A percentile compares a stretch with the other conserved stretches of the same genome.
Conservation (phyloP, 2,797 vertebrate genomes). For the Champsocephalus esox region DNA sequence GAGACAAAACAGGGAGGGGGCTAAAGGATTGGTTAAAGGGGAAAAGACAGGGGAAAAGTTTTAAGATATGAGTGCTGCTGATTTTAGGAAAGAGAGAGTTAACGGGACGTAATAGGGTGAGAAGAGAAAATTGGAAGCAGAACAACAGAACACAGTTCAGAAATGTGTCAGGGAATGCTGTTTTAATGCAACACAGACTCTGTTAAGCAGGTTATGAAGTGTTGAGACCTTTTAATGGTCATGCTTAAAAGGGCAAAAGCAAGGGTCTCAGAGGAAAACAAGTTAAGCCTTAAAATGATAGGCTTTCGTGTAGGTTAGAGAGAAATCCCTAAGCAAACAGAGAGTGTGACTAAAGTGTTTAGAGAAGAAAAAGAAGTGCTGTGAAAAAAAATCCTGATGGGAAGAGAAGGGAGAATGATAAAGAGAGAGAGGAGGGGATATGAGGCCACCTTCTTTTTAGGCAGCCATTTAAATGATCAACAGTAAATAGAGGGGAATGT, state of each 20-base stretch:
- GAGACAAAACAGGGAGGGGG: conserved; percentile 81
- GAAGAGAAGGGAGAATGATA: conserved; percentile 67
- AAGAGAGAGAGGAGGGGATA: conserved; percentile 39
- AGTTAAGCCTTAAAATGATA: conserved; percentile 63
- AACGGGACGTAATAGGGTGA: conserved; percentile 28
- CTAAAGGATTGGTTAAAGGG: conserved; percentile 58
- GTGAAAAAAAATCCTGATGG: conserved; percentile 54
- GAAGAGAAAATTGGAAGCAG: conserved; percentile 38
- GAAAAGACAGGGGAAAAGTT: conserved; percentile 75
- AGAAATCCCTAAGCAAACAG: conserved; percentile 64
- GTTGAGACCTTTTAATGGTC: conserved; percentile 50
- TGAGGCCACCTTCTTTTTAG: conserved; percentile 80
- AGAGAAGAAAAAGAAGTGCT: conserved; percentile 71
- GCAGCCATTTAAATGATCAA: conserved; percentile 97
- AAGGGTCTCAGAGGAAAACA: conserved; percentile 61
- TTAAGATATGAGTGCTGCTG: conserved; percentile 35
- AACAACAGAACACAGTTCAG: conserved; percentile 68
- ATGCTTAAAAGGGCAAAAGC: conserved; percentile 53
- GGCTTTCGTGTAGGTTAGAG: conserved; percentile 50
- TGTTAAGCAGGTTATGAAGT: conserved; percentile 75
- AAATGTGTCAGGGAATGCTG: conserved; percentile 87
- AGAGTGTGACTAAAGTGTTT: conserved; percentile 71
- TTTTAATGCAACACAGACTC: conserved; percentile 78
- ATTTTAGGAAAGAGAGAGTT: conserved; percentile 31
- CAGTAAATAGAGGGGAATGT: conserved; percentile 94